Conservation (phyloP, 2,888 invertebrate genomes). For the Tenthredo mesomela region DNA sequence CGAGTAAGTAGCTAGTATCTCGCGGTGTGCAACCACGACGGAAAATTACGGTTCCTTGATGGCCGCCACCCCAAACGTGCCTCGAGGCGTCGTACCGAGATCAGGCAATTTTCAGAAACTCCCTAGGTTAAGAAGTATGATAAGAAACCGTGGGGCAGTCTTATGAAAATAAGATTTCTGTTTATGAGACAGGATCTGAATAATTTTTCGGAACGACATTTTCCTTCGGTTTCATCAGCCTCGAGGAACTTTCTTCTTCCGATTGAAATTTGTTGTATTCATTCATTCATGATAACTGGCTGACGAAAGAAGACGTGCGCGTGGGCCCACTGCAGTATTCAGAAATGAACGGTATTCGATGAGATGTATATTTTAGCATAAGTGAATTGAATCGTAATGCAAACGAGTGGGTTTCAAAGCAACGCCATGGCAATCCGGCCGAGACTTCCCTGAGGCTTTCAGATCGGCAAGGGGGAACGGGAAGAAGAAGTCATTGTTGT, state of each 20-base stretch:
- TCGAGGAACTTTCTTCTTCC: background rate
- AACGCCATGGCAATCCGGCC: background rate
- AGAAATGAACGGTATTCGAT: background rate
- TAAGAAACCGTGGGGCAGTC: background rate
- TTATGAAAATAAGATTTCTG: background rate
- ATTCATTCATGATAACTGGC: background rate
- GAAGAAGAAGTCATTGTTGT: conserved; percentile 55
- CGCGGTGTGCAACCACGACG: background rate
- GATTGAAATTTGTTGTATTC: background rate
- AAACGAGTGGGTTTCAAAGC: conserved; percentile 47
- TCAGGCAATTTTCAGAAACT: conserved; percentile 27
- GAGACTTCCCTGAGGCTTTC: conserved; percentile 45
- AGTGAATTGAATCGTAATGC: conserved; percentile 48
- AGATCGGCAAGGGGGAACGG: conserved; percentile 50
- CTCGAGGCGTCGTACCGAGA: conserved; percentile 29
- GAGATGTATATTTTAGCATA: conserved; percentile 47
- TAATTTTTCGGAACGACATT: background rate
- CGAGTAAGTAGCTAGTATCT: background rate
- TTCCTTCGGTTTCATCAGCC: background rate
- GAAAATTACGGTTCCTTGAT: conserved; percentile 39
- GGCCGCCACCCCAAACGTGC: conserved; percentile 43
- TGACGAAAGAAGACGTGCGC: background rate
- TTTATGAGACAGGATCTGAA: background rate
- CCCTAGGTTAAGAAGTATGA: background rate
- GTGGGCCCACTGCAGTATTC: background rate